These are phyloP conservation scores for Vultur gryphus DNA, from an alignment of 2,797 vertebrate genomes.

Conservation along the genomic window DNA sequence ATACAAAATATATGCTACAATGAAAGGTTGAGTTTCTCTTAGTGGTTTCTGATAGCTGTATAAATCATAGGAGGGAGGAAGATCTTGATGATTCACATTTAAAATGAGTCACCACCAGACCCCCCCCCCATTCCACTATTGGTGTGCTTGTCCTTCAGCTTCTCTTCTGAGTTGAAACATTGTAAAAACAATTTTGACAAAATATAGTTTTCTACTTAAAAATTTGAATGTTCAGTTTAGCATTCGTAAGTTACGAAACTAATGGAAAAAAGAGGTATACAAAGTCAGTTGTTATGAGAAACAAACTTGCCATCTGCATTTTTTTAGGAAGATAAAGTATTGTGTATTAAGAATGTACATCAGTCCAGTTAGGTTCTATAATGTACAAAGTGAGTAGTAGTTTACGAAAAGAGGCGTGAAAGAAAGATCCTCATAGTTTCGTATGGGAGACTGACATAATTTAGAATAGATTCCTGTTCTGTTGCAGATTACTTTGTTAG, in stretches of 20 bases:
- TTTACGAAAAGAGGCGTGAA: neutral
- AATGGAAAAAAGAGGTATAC: neutral
- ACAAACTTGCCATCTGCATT: neutral
- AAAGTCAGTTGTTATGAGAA: neutral
- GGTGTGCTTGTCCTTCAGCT: neutral
- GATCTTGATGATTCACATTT: neutral
- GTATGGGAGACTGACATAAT: neutral
- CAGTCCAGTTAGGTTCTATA: neutral
- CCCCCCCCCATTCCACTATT: neutral
- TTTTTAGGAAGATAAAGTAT: neutral
- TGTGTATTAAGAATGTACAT: neutral
- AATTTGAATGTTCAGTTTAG: neutral
- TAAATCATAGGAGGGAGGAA: constrained; percentile 12
- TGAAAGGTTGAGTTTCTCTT: neutral
- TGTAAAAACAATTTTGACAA: neutral
- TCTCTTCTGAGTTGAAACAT: neutral
- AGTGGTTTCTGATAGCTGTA: neutral
- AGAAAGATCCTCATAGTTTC: neutral
- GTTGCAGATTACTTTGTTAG: neutral
- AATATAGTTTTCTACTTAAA: neutral
- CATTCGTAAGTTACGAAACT: neutral
- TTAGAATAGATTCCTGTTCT: neutral
- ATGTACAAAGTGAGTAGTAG: neutral
- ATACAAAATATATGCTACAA: neutral
- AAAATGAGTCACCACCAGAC: neutral